Evolutionary conservation across 2,797 vertebrate genomes (phyloP).

Genomic region (Paramormyrops hopkinsi): DNA sequence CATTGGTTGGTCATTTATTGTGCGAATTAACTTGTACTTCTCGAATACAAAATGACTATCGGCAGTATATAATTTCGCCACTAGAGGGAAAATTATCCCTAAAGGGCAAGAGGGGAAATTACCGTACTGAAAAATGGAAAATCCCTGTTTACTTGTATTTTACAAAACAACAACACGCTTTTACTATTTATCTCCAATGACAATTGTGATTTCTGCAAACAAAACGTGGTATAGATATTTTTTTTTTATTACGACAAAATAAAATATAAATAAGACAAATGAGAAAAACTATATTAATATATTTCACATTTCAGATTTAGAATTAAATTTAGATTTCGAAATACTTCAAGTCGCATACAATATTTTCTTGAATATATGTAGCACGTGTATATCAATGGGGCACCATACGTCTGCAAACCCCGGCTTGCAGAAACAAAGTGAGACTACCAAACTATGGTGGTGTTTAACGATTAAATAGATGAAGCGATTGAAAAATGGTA

Average conservation of each 20-base stretch:
- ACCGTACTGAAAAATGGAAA: constrained; percentile 39
- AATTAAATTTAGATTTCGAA: background rate
- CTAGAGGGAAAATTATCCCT: constrained; percentile 49
- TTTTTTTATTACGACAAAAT: background rate
- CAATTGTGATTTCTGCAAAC: background rate
- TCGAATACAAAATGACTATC: background rate
- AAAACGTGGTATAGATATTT: background rate
- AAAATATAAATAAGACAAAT: background rate
- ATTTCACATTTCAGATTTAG: background rate
- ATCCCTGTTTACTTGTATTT: constrained; percentile 22
- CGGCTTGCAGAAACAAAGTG: background rate
- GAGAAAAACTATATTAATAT: background rate
- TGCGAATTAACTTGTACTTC: background rate
- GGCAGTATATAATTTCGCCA: constrained; percentile 39
- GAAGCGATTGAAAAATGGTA: background rate
- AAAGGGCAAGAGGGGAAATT: constrained; percentile 34
- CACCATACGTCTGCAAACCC: background rate
- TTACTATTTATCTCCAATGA: background rate
- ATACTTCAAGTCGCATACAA: background rate
- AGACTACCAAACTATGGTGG: background rate
- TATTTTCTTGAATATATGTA: background rate
- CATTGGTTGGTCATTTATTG: background rate
- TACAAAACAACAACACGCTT: background rate
- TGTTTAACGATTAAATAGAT: background rate
- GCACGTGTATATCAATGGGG: background rate